Percentiles rank a stretch among this genome's conserved stretches.
These are phyloP conservation scores for Phoenicopterus ruber DNA, from an alignment of 2,113 vertebrate species.

Conservation along the genomic window DNA sequence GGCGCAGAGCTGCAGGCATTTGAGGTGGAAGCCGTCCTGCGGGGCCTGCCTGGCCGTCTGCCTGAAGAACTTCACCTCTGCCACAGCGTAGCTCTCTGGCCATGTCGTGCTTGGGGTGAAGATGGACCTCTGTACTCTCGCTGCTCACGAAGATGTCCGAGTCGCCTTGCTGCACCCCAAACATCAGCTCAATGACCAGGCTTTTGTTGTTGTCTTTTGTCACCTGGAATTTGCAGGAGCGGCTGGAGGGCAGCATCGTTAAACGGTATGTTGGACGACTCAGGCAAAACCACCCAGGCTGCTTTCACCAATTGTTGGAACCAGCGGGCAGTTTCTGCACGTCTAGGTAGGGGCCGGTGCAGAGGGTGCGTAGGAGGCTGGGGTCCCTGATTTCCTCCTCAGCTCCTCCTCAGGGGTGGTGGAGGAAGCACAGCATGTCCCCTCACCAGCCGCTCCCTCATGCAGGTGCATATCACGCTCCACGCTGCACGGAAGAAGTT, in stretches of 20 bases:
- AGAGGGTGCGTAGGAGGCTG: background rate
- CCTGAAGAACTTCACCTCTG: background rate
- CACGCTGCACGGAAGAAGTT: no score
- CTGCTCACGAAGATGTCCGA: background rate
- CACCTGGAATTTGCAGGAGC: background rate
- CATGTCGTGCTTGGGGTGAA: background rate
- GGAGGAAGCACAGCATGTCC: background rate
- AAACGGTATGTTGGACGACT: no score
- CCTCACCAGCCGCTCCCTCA: no score
- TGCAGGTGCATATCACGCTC: no score
- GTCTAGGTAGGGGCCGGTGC: background rate
- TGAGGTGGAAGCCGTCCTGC: background rate
- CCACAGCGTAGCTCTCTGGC: background rate
- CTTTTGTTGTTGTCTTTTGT: background rate
- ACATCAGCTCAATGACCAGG: background rate
- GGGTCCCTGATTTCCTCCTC: background rate
- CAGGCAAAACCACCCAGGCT: background rate
- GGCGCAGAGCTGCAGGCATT: background rate
- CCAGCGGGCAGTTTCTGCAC: background rate
- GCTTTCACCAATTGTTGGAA: background rate
- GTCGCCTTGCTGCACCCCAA: background rate
- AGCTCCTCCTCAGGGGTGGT: background rate
- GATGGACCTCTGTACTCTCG: background rate
- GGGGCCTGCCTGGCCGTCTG: background rate
- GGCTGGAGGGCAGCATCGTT: background rate